phyloP scores from a whole-genome alignment of 92 coral and sea anemone genomes.

The Parazoanthus atlanticus region DNA sequence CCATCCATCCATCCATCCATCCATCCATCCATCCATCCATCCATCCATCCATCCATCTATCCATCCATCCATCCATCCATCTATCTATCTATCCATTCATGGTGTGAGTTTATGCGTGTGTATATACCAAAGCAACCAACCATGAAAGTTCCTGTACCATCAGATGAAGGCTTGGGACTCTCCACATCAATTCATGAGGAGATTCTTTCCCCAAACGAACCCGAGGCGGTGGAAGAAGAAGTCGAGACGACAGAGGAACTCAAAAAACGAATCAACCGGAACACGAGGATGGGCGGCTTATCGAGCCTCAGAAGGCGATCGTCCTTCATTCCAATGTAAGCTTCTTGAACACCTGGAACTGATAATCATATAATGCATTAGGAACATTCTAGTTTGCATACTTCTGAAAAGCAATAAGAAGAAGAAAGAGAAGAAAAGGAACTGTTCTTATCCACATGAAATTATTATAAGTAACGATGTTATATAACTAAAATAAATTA shows the following conservation, averaged over 20 bases:
- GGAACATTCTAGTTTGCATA: not conserved
- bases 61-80: not conserved
- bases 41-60: too few species aligned
- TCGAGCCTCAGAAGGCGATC: constrained; percentile 9
- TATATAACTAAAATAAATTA: too few species aligned
- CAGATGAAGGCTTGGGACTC: constrained; percentile 34
- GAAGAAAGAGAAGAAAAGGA: too few species aligned
- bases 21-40: too few species aligned
- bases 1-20: too few species aligned
- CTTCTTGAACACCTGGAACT: not conserved
- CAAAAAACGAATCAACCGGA: constrained; percentile 32
- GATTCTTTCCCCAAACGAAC: not conserved
- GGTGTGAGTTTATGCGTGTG: not conserved
- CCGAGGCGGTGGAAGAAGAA: constrained; percentile 17
- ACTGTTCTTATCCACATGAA: too few species aligned
- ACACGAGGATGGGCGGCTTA: not conserved
- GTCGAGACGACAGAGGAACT: constrained; percentile 37
- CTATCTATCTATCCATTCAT: not conserved
- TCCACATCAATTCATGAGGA: not conserved
- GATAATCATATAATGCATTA: not conserved
- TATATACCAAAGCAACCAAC: not conserved
- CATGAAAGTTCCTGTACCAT: not conserved
- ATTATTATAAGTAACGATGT: too few species aligned
- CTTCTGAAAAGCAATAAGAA: not conserved
- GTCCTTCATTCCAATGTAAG: constrained; percentile 39